Base-by-base conservation (phyloP, 2,797 vertebrate species). In the Denticeps clupeoides region DNA sequence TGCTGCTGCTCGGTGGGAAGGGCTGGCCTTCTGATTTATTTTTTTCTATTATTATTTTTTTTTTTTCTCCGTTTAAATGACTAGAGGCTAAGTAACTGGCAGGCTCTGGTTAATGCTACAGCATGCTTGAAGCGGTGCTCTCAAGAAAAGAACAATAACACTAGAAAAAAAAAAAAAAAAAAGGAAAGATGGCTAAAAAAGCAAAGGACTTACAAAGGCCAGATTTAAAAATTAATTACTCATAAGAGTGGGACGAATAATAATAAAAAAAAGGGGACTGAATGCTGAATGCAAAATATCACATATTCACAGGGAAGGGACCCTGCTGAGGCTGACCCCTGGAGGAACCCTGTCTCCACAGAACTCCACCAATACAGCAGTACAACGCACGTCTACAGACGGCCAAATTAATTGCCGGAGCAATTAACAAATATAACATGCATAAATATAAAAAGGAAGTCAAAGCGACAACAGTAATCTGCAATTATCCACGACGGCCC, bases 21-120 rank as follows among this genome's bases (percentile, higher is more conserved):
- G 87, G 75, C 81, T 87, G 73, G 86, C 86, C 81, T 80, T 18
- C 79, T 81, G 90, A 91, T 93, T 88, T 90, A 91, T 87, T 75
- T 78, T 23, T 24, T 25, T 37, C 9, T 21, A 38, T 38, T n/a
- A n/a, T n/a, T n/a, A n/a, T n/a, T 25, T 4, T 40, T 35, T 25
- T 24, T 25, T 56, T 44, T 45, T 29, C 7, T 65, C 67, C 68
- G 48, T 82, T 80, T 77, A 79, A 90, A 90, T 82, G 71, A 88
- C 58, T 51, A 56, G 65, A 72, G 78, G 82, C 83, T 75, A 78
- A 83, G 84, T 84, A 85, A 85, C 84, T 78, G 56, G 73, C 81
- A 84, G 80, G 74, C 75, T 52, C 78, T 42, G 64, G 73, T 83
- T 87, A 87, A 86, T 82, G 84, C 84, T 85, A 84, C 71, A 41